phyloP scores from a whole-genome alignment of 2,797 vertebrate species.

The Phalloptychus januarius region DNA sequence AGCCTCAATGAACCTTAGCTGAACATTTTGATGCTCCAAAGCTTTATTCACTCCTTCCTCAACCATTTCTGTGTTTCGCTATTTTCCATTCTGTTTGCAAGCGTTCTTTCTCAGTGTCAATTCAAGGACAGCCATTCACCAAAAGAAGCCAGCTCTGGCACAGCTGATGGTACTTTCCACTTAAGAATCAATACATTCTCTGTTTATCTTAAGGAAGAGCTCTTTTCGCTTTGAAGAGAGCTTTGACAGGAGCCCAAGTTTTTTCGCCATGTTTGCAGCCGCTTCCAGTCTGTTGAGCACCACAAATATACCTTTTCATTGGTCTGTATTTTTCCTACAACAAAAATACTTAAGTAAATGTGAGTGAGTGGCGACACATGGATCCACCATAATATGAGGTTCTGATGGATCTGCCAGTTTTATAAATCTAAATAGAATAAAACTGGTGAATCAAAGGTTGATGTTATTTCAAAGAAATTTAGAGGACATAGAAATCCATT shows the following conservation, averaged over 20 bases:
- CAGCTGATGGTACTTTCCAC: conserved; percentile 53
- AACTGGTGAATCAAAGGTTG: background rate
- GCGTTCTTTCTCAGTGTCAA: conserved; percentile 47
- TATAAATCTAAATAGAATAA: background rate
- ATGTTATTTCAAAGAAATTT: background rate
- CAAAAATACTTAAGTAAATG: background rate
- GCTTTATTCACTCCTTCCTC: conserved; percentile 39
- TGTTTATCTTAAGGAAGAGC: conserved; percentile 59
- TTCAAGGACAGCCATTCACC: conserved; percentile 66
- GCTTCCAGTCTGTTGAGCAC: conserved; percentile 36
- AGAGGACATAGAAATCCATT: background rate
- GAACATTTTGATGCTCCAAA: conserved; percentile 53
- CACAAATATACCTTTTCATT: conserved; percentile 17
- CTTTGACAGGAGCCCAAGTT: conserved; percentile 11
- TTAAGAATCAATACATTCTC: conserved; percentile 73
- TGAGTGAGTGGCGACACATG: background rate
- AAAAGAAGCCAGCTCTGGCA: conserved; percentile 66
- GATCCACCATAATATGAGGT: background rate
- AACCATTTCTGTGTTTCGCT: conserved; percentile 40
- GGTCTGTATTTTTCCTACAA: conserved; percentile 19
- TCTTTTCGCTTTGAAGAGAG: conserved; percentile 26
- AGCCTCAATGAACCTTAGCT: conserved; percentile 51
- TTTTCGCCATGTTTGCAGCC: conserved; percentile 22
- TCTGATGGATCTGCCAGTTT: background rate
- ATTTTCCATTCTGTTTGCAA: conserved; percentile 50